phyloP scores from a whole-genome alignment of 1,140 invertebrate species.

The Brachionus rubens region DNA sequence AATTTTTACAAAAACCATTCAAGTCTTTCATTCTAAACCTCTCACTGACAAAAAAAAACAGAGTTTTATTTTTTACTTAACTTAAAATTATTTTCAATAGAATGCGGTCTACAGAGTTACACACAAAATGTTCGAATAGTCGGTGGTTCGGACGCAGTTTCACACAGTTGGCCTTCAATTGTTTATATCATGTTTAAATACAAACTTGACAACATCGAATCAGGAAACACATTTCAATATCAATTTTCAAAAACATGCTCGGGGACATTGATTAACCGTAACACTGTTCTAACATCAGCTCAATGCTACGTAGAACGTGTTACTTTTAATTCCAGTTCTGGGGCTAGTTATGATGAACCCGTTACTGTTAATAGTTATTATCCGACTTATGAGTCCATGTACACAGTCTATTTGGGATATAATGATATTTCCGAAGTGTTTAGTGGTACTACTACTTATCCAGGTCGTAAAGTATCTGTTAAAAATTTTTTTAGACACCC shows the following conservation, averaged over 20 bases:
- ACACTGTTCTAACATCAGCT: slow-evolving; percentile 25
- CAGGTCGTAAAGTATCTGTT: neutral
- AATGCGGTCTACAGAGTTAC: slow-evolving; percentile 1
- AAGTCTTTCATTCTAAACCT: too few relatives aligned
- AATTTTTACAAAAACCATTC: too few relatives aligned
- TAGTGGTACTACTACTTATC: neutral
- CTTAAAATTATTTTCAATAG: neutral
- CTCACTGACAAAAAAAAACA: too few relatives aligned
- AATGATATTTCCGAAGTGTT: neutral
- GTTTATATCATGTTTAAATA: slow-evolving; percentile 5
- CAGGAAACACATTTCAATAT: neutral
- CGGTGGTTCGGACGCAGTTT: neutral
- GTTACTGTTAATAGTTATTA: neutral
- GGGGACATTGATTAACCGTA: neutral
- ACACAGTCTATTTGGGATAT: neutral
- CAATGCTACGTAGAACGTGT: slow-evolving; percentile 17
- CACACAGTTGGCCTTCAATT: neutral
- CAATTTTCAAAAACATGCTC: neutral
- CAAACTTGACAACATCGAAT: neutral
- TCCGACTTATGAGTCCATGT: slow-evolving; percentile 22
- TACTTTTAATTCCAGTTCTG: neutral
- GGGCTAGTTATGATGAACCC: neutral
- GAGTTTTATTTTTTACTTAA: neutral
- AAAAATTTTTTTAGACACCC: neutral
- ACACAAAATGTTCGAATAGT: neutral